Percentiles rank a stretch among this genome's conserved stretches.
Conservation (phyloP, 1,140 invertebrate species). For the Leptinotarsa undecemlineata region DNA sequence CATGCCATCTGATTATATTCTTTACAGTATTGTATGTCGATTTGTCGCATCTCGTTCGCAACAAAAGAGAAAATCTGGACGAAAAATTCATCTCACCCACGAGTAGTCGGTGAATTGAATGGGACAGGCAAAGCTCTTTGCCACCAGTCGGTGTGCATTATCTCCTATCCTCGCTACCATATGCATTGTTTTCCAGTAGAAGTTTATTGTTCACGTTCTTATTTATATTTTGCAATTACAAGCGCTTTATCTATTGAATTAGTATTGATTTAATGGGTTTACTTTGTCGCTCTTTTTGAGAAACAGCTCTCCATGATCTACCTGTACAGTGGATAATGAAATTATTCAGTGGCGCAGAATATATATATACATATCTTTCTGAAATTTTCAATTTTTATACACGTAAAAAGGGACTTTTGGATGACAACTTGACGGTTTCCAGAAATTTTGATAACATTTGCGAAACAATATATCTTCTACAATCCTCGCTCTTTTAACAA, state of each 20-base stretch:
- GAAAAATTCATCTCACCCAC: conserved; percentile 16
- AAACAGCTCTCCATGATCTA: conserved; percentile 15
- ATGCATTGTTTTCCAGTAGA: conserved; percentile 36
- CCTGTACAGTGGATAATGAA: background rate
- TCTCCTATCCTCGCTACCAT: conserved; percentile 23
- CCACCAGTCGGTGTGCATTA: conserved; percentile 9
- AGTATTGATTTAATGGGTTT: conserved; percentile 42
- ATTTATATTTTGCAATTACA: conserved; percentile 43
- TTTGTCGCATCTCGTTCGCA: background rate
- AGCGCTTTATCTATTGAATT: conserved; percentile 39
- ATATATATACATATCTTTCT: too few relatives aligned
- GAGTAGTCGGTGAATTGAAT: conserved; percentile 22
- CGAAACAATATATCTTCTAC: too few relatives aligned
- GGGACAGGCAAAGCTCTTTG: conserved; percentile 7
- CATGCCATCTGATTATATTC: too few relatives aligned
- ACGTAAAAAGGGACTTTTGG: background rate
- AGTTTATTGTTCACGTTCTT: conserved; percentile 40
- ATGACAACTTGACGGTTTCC: too few relatives aligned
- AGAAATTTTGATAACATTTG: too few relatives aligned
- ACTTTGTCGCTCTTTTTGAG: conserved; percentile 34
- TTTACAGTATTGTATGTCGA: background rate
- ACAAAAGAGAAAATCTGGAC: background rate
- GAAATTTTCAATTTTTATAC: too few relatives aligned
- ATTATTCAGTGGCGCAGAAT: background rate
- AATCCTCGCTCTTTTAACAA: too few relatives aligned